Base-by-base conservation (phyloP, 2,888 invertebrate species). In the Mythimna loreyi region DNA sequence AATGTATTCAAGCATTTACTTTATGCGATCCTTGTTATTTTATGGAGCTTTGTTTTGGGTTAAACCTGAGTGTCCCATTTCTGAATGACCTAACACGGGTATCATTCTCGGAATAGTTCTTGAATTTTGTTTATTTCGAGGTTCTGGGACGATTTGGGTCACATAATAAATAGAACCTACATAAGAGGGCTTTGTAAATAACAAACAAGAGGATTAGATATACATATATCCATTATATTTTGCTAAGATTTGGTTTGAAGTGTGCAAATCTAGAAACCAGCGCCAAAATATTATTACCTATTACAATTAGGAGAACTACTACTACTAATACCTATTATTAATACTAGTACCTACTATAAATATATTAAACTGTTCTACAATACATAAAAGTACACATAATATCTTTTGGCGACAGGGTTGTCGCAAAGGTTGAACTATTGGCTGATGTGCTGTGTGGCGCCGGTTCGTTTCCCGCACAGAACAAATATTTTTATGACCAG, bases 1-100 rank as follows among this genome's bases (percentile, higher is more conserved):
- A 73, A 85, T 78, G 60, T 82, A 80, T 84, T 76, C 72, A 67
- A 52, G 70, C 56, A 63, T 71, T 76, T 63, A 74, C 49, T 71
- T 68, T 70, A 74, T 56, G 45, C 66, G 69, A 83, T 68, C 72
- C 74, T 63, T 74, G 67, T 72, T 72, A 75, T 66, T 75, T 82
- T 77, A 73, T 60, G 56, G 21, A 59, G 67, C 71, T 77, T 72
- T 75, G 61, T 81, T 73, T 40, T 23, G 56, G 60, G 58, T 67
- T 71, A 53, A 72, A 62, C 63, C 64, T 73, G 63, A 69, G 73
- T 72, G 61, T 62, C 62, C 47, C 55, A n/a, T 62, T 73, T 68
- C 40, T 67, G 25, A 58, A 78, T 73, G 61, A 63, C 50, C 69
- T 67, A 64, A 69, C 72, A 68, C 28, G 63, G 49, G 58, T 60